These are phyloP conservation scores for Leptinotarsa peninsularis DNA, from an alignment of 2,888 invertebrate genomes.

Conservation along the genomic window DNA sequence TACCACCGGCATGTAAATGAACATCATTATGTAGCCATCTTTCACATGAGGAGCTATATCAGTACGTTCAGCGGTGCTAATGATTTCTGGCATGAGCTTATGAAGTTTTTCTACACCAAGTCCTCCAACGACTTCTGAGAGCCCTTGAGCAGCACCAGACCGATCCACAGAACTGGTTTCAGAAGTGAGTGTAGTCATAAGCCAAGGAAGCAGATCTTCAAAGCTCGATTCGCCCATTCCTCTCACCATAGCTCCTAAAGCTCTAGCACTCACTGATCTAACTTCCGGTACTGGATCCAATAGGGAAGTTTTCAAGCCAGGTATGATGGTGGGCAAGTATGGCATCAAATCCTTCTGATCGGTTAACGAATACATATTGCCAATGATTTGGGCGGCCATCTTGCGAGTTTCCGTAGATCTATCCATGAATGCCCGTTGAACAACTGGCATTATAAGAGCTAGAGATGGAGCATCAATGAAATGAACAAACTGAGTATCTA, in stretches of 20 bases:
- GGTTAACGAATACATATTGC: conserved; percentile 99
- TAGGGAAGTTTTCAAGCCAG: conserved; percentile 94
- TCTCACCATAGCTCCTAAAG: conserved; percentile 96
- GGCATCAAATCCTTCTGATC: conserved; percentile 98
- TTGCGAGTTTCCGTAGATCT: conserved; percentile 97
- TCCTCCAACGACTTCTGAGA: conserved; percentile 98
- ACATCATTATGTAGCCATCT: conserved; percentile 99
- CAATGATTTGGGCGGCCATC: conserved; percentile 99
- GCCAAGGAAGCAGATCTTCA: conserved; percentile 96
- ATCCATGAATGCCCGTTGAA: conserved; percentile 97
- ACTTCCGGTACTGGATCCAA: conserved; percentile 99
- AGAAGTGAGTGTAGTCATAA: conserved; percentile 97
- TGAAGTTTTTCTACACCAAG: conserved; percentile 94
- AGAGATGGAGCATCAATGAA: conserved; percentile 99
- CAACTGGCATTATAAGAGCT: conserved; percentile 99
- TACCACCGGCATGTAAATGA: conserved; percentile 98
- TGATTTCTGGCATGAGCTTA: conserved; percentile 97
- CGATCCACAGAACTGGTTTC: conserved; percentile 95
- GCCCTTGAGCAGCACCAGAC: conserved; percentile 89
- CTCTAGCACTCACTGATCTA: conserved; percentile 93
- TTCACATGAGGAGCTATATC: conserved; percentile 97
- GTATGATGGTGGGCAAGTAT: conserved; percentile 95
- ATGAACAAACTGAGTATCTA: conserved; percentile 98
- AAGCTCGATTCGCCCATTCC: conserved; percentile 97
- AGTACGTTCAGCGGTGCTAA: conserved; percentile 90